Base-by-base conservation (phyloP, 2,888 invertebrate genomes). In the Diploptera punctata region DNA sequence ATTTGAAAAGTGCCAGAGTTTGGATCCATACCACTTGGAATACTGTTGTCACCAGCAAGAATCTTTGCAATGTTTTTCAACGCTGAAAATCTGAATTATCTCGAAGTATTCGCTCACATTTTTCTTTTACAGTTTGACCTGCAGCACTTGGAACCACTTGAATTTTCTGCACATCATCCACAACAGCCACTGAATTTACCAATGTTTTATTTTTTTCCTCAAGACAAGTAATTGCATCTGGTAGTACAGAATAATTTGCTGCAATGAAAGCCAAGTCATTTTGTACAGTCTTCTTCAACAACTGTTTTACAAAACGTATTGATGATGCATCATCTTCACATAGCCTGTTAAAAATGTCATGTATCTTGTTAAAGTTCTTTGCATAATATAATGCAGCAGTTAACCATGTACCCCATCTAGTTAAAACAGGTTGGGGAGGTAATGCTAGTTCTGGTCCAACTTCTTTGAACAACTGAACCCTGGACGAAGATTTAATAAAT, bases 131-230 rank as follows among this genome's bases (percentile, higher is more conserved):
- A 57, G 13, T 18, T 57, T 1, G 7, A 2, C 19, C 57, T 57
- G 57, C 21, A 57, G 9, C 24, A 57, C 62, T 19, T 33, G 10
- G 38, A 65, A 65, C 43, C 1, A 29, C 2, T 31, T 43, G 65
- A 43, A 33, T 62, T 3, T 65, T 65, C 43, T 43, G 65, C n/a
- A 65, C n/a, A 65, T 10, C 19, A 19, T 38, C 18, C 38, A 19
- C 43, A 19, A 33, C 21, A 38, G 18, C 38, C 43, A 65, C 1
- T 9, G 43, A 31, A 43, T 65, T 38, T 57, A 57, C 38, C 19
- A 43, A 16, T 65, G 62, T 62, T 62, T 62, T 62, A 33, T 62
- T 62, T 57, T n/a, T n/a, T n/a, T n/a, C n/a, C 24, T 43, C 43
- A 3, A 65, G 65, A 29, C 65, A 19, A 18, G 16, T 62, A 18